Base-by-base conservation (phyloP, 2,888 invertebrate species). In the Scrobipalpa costella region DNA sequence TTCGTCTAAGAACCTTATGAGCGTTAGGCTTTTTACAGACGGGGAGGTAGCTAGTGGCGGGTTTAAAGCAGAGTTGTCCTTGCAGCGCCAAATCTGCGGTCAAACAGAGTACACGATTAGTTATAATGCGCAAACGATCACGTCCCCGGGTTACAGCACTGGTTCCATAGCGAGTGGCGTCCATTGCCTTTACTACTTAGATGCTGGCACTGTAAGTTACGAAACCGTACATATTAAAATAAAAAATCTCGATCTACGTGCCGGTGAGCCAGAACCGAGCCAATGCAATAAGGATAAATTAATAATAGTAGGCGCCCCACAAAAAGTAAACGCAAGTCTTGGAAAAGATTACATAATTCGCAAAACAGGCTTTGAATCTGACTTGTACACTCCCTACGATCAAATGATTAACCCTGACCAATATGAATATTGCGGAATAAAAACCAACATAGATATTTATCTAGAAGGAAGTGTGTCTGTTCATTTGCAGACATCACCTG, bases 1-100 rank as follows among this genome's bases (percentile, higher is more conserved):
- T 0, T 94, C 96, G 0, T 93, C 95, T 0, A 79, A 86, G 5
- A 94, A 95, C 76, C 77, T 84, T 0, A 79, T 96, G 68, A 94
- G 93, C 80, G 78, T 98, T 50, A 90, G 94, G 69, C 93, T 97
- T 66, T 91, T 92, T 3, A 93, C 95, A 0, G 95, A 96, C 74
- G 92, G 92, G 0, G 85, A 87, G n/a, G 74, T 86, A 1, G 84
- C 85, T 33, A 94, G 94, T 61, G 86, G 93, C 15, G 96, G 97
- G 36, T 95, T 96, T 73, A 88, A 87, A 73, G 92, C 94, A 0
- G 89, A 86, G 0, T 82, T 95, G 60, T 91, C 87, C 47, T 77
- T 92, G n/a, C 73, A 92, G 57, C 77, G 84, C 62, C 92, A 85
- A 19, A 15, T 70, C 11, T 92, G 92, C 67, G 90, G 87, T 0